Evolutionary conservation across 2,888 invertebrate genomes (phyloP).

Genomic region (Cosmopolites sordidus): DNA sequence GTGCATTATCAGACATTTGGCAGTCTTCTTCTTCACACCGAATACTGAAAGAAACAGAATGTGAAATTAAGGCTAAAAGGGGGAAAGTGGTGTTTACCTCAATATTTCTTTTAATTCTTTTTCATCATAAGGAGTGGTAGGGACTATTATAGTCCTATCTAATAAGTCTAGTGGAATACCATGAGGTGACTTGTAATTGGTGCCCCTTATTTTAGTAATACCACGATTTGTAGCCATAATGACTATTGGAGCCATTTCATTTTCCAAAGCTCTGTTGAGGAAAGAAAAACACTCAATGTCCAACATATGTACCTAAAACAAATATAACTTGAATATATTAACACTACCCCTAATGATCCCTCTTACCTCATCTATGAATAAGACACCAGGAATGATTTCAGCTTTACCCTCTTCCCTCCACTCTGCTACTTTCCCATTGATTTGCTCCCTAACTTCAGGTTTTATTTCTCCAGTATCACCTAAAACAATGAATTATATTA

Average conservation of each 20-base stretch:
- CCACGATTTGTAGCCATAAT: slow-evolving; percentile 98
- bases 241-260: slow-evolving; percentile 95
- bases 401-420: slow-evolving; percentile 99
- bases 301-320: slow-evolving; percentile 80
- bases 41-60: slow-evolving; percentile 33
- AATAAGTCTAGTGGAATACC: slow-evolving; percentile 96
- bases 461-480: slow-evolving; percentile 99
- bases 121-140: slow-evolving; percentile 83
- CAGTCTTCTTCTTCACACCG: slow-evolving; percentile 98
- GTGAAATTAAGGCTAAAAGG: slow-evolving; percentile 1
- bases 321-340: slow-evolving; percentile 19
- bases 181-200: slow-evolving; percentile 81
- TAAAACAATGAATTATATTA: slow-evolving; percentile 36
- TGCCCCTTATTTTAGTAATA: slow-evolving; percentile 89
- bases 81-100: slow-evolving; percentile 47
- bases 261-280: slow-evolving; percentile 93
- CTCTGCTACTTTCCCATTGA: slow-evolving; percentile 88
- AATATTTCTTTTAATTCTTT: slow-evolving; percentile 88
- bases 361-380: slow-evolving; percentile 89
- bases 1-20: slow-evolving; percentile 85
- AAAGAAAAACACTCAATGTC: slow-evolving; percentile 99
- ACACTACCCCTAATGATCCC: neutral
- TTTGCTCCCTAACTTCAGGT: slow-evolving; percentile 94
- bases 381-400: slow-evolving; percentile 95
- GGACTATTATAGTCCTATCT: slow-evolving; percentile 92